Evolutionary conservation across 2,113 vertebrate genomes (phyloP).

Genomic region (Apteryx mantelli): DNA sequence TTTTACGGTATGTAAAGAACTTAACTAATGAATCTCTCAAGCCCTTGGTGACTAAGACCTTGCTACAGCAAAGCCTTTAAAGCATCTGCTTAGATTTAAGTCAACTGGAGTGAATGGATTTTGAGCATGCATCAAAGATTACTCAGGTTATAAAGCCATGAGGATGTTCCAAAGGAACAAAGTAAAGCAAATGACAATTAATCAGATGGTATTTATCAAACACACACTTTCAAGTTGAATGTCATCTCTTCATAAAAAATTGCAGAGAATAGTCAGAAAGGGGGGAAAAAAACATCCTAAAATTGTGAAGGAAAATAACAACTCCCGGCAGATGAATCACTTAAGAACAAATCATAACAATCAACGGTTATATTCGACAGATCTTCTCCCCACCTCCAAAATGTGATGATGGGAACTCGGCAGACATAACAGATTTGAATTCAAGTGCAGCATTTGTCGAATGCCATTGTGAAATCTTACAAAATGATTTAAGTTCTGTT

Average conservation of each 20-base stretch:
- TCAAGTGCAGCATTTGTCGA: background rate
- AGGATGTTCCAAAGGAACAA: background rate
- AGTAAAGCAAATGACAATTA: conserved; percentile 34
- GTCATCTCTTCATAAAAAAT: background rate
- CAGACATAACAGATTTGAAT: conserved; percentile 9
- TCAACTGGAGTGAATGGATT: background rate
- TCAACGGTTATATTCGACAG: background rate
- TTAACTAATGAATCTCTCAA: conserved; percentile 31
- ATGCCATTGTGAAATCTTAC: background rate
- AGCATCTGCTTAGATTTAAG: background rate
- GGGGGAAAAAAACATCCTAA: background rate
- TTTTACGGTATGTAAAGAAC: conserved; percentile 38
- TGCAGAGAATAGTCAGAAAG: background rate
- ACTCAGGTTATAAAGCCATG: background rate
- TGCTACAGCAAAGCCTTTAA: conserved; percentile 35
- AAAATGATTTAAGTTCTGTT: background rate
- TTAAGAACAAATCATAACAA: conserved; percentile 11
- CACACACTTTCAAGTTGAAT: background rate
- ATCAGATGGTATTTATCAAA: conserved; percentile 33
- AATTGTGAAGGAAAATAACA: background rate
- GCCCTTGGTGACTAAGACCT: background rate
- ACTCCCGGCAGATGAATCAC: background rate
- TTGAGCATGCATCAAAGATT: background rate
- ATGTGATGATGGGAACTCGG: background rate
- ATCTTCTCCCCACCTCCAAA: background rate